Base-by-base conservation (phyloP, 2,113 vertebrate genomes). In the Illadopsis cleaveri region DNA sequence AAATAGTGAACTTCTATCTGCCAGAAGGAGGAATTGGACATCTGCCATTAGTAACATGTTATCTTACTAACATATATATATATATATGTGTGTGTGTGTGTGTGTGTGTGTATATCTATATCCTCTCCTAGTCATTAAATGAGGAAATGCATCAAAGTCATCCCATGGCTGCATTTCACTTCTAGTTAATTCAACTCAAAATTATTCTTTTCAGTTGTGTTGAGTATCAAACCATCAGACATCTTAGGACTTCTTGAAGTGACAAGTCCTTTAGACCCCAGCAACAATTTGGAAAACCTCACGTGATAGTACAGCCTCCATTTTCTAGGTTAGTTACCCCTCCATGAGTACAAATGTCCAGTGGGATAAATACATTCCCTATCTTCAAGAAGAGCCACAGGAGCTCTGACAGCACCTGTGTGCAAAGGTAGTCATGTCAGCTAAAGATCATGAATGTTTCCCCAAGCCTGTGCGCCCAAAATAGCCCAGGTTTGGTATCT, bases 401-500 rank as follows among this genome's bases (percentile, higher is more conserved):
- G 30, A 56, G 8, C 88, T 65, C 30, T 78, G 83, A 47, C 86
- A 93, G 95, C 79, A 87, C 90, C 87, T 81, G 83, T 90, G 84
- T 62, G 78, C 89, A 83, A 71, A 95, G 97, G 97, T 76, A 97
- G 97, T 97, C 98, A 96, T 97, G 95, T 93, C 97, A 72, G 97
- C 97, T 95, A 96, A 95, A 97, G 97, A 97, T 89, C 86, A 93
- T 64, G 70, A 98, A 96, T 97, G 98, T 98, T 98, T 97, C 97
- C 98, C 53, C 40, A 95, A 97, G 97, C 96, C 89, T 78, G 60
- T 27, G 50, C 31, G 91, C 98, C 98, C 93, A 97, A 99, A 99
- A 99, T 99, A 99, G 98, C 97, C 79, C 86, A 78, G 2, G 28
- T 93, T 98, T 86, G 96, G 97, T 98, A 98, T 99, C 98, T 98